A percentile compares a stretch with the other conserved stretches of the same genome.
Evolutionary conservation across 2,797 vertebrate species (phyloP).

Genomic region (Pseudomugil tenellus): DNA sequence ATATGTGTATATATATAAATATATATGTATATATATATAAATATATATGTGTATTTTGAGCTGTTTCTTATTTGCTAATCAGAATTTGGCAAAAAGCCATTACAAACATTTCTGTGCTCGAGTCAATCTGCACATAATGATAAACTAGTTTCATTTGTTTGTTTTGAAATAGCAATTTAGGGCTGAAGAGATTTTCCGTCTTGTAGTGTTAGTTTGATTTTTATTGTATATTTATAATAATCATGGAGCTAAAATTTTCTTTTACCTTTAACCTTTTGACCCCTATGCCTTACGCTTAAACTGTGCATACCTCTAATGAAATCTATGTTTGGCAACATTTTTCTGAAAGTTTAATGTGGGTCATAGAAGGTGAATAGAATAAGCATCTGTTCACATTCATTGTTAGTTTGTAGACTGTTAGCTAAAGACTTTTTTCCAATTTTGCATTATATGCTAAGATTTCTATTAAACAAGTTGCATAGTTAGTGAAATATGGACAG

Average conservation of each 20-base stretch:
- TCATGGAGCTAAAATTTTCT: background rate
- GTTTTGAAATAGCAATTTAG: background rate
- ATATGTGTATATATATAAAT: no score
- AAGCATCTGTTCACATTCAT: no score
- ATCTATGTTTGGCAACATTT: background rate
- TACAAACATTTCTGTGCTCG: background rate
- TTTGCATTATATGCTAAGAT: background rate
- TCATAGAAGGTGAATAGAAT: no score
- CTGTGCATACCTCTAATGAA: background rate
- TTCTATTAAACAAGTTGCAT: background rate
- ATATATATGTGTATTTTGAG: no score
- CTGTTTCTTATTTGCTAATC: background rate
- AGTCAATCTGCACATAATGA: background rate
- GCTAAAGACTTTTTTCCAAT: background rate
- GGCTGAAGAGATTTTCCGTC: background rate
- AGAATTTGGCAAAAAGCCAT: background rate
- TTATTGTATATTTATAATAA: background rate
- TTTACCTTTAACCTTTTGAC: background rate
- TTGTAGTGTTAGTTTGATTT: background rate
- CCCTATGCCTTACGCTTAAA: background rate
- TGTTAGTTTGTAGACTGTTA: no score
- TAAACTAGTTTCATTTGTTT: background rate
- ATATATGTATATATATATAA: no score
- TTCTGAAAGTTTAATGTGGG: no score
- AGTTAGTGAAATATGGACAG: background rate